Base-by-base conservation (phyloP, 1,140 invertebrate genomes). In the Branchinecta lindahli region DNA sequence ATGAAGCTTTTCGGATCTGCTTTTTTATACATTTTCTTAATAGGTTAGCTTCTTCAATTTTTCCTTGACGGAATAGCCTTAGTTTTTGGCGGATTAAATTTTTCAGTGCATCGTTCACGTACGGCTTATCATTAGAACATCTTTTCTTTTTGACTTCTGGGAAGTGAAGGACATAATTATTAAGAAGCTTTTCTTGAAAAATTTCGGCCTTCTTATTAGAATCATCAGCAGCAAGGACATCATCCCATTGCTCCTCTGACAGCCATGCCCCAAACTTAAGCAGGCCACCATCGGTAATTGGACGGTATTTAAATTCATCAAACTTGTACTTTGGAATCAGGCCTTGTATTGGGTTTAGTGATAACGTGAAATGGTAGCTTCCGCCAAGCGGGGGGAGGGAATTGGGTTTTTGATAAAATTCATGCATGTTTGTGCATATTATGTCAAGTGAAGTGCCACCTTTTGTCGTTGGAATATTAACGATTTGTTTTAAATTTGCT, bases 131-230 rank as follows among this genome's bases (percentile, higher is more conserved):
- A 61, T 15, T 61, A 61, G 52, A 61, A 61, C 52, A 61, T 12
- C 52, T 61, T 61, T 61, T 61, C 52, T 61, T 61, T 61, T 61
- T 61, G 52, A 61, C 52, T 61, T 61, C 52, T 61, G 52, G 52
- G 18, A 61, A 61, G 18, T 61, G 52, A 61, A 20, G 52, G 12
- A 61, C 12, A 61, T 61, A 61, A 61, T 61, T 61, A 61, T 61
- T 61, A 20, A 61, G 12, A 61, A 61, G 18, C 18, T 61, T 61
- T 61, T 61, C 52, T 61, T 61, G 52, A 20, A 61, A 61, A 61
- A 61, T 12, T 61, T 61, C 18, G 52, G 52, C 52, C 18, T 61
- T 61, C 52, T 61, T 61, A 15, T 61, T 61, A 12, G 52, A 61
- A 15, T 61, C 52, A 61, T 61, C 52, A 20, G 52, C 52, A 61